These are phyloP conservation scores for Oasisia sp. DNA, from an alignment of 2,888 invertebrate species.

Conservation along the genomic window DNA sequence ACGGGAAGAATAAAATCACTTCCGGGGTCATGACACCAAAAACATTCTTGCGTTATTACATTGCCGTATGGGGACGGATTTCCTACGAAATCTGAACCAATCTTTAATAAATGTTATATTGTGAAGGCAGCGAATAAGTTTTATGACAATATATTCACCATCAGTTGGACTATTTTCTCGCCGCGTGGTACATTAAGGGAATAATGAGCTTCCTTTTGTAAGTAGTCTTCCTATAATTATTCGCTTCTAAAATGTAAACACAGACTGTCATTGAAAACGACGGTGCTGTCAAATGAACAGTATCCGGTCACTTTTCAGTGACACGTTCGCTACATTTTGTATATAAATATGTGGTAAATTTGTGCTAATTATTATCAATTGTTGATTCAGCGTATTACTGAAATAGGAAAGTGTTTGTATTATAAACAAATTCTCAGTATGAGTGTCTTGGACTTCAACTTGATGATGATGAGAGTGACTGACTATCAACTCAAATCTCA, in stretches of 20 bases:
- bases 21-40: constrained; percentile 13
- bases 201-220: constrained; percentile 17
- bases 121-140: not conserved
- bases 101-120: not conserved
- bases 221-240: not conserved
- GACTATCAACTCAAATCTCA: too few species aligned
- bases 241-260: constrained; percentile 8
- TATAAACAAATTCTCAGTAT: too few species aligned
- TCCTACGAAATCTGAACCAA: not conserved
- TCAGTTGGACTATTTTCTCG: not conserved
- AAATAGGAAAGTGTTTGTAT: not conserved
- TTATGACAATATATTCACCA: not conserved
- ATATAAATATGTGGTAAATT: not conserved
- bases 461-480: too few species aligned
- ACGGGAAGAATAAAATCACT: not conserved
- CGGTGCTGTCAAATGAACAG: not conserved
- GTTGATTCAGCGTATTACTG: not conserved
- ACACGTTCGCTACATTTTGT: too few species aligned
- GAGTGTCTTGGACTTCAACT: too few species aligned
- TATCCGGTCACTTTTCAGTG: not conserved
- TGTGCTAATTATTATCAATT: not conserved
- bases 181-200: constrained; percentile 17
- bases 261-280: constrained; percentile 3
- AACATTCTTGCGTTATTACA: not conserved
- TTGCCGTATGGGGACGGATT: not conserved